phyloP scores from a whole-genome alignment of 2,797 vertebrate genomes.

The Atherinosoma microstoma region DNA sequence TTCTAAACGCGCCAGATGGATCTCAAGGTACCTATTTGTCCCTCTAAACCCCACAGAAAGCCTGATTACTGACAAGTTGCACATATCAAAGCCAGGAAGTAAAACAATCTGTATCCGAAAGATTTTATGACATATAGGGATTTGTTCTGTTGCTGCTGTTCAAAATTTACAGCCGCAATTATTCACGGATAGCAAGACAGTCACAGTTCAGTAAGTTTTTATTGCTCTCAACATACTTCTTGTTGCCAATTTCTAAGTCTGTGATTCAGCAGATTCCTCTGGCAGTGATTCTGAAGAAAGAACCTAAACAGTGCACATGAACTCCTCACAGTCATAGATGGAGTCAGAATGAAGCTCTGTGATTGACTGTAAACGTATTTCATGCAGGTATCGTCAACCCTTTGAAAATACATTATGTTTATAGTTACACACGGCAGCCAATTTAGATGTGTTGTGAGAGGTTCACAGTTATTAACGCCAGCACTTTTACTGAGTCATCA shows the following conservation, averaged over 20 bases:
- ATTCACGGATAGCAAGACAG: constrained; percentile 74
- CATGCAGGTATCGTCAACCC: background rate
- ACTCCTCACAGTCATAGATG: constrained; percentile 26
- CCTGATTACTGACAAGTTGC: constrained; percentile 50
- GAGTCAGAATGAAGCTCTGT: constrained; percentile 6
- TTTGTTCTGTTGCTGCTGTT: constrained; percentile 76
- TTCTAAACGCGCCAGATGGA: constrained; percentile 26
- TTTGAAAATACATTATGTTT: background rate
- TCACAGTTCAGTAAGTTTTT: constrained; percentile 70
- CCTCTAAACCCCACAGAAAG: constrained; percentile 37
- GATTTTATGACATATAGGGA: constrained; percentile 75
- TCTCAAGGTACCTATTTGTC: constrained; percentile 38
- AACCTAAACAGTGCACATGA: constrained; percentile 57
- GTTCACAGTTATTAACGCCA: constrained; percentile 63
- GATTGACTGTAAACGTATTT: constrained; percentile 8
- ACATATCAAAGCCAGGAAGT: constrained; percentile 67
- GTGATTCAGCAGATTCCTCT: constrained; percentile 80
- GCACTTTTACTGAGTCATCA: constrained; percentile 65
- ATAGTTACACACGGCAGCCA: constrained; percentile 8
- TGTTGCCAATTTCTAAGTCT: constrained; percentile 73
- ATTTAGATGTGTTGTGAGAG: constrained; percentile 61
- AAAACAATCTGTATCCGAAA: constrained; percentile 85
- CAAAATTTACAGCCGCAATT: constrained; percentile 82
- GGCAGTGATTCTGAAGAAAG: constrained; percentile 71
- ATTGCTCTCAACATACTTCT: constrained; percentile 68